phyloP scores from a whole-genome alignment of 2,797 vertebrate species.

The Petrocephalus schoutedeni region DNA sequence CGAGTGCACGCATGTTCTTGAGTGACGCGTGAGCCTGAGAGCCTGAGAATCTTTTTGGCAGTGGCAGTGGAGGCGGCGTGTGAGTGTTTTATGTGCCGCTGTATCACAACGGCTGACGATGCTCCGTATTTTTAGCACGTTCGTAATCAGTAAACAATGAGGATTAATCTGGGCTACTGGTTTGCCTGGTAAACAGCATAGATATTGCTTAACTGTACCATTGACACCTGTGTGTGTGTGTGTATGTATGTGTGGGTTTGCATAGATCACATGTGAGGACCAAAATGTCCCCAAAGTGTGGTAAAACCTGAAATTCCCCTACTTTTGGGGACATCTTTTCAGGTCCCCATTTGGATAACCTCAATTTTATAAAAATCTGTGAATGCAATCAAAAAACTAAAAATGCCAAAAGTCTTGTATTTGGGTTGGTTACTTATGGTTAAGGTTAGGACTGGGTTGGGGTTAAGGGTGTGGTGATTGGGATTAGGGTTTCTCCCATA shows the following conservation, averaged over 20 bases:
- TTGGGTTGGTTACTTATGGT: too few relatives aligned
- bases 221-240: background rate
- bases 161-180: background rate
- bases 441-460: too few relatives aligned
- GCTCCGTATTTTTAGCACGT: constrained; percentile 12
- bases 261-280: background rate
- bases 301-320: too few relatives aligned
- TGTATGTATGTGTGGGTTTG: background rate
- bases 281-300: background rate
- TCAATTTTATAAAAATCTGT: too few relatives aligned
- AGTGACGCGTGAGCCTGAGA: background rate
- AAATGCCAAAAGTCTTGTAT: too few relatives aligned
- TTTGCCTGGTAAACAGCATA: constrained; percentile 10
- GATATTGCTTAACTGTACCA: background rate
- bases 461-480: too few relatives aligned
- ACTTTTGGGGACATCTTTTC: too few relatives aligned
- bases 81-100: background rate
- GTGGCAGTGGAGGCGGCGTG: background rate
- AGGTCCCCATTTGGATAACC: too few relatives aligned
- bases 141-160: background rate
- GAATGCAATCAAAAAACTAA: too few relatives aligned
- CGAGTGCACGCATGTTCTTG: background rate
- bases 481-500: too few relatives aligned
- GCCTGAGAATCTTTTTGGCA: background rate
- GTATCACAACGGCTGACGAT: background rate